phyloP scores from a whole-genome alignment of 92 coral and sea anemone species.

The Metridium senile region DNA sequence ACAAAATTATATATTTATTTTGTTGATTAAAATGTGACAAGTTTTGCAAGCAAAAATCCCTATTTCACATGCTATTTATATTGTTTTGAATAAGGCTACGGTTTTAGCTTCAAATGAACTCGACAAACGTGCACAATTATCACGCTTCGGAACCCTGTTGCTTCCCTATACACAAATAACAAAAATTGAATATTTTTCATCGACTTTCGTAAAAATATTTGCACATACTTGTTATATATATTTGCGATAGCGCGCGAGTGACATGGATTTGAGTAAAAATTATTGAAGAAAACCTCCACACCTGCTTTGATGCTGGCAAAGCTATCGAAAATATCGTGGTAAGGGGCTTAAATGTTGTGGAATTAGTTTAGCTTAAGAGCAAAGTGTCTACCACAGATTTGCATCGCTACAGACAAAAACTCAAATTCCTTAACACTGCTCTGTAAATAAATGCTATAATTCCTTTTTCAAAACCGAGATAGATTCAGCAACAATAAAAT shows the following conservation, averaged over 20 bases:
- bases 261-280: background rate
- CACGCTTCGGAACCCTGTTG: background rate
- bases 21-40: slow-evolving; percentile 36
- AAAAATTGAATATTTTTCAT: slow-evolving; percentile 1
- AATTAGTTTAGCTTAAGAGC: slow-evolving; percentile 5
- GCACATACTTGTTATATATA: background rate
- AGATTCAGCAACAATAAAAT: slow-evolving; percentile 9
- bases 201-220: background rate
- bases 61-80: background rate
- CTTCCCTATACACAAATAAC: background rate
- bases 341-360: background rate
- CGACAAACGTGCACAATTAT: background rate
- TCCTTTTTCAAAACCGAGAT: slow-evolving; percentile 11
- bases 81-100: background rate
- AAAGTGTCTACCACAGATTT: slow-evolving; percentile 22
- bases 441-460: background rate
- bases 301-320: background rate
- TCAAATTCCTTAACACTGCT: slow-evolving; percentile 2
- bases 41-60: slow-evolving; percentile 9
- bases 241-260: background rate
- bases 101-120: slow-evolving; percentile 3
- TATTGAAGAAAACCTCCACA: background rate
- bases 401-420: background rate
- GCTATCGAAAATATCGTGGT: slow-evolving; percentile 1
- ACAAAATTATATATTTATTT: slow-evolving; percentile 39